Evolutionary conservation across 2,113 vertebrate genomes (phyloP).

Genomic region (Plectropomus leopardus): DNA sequence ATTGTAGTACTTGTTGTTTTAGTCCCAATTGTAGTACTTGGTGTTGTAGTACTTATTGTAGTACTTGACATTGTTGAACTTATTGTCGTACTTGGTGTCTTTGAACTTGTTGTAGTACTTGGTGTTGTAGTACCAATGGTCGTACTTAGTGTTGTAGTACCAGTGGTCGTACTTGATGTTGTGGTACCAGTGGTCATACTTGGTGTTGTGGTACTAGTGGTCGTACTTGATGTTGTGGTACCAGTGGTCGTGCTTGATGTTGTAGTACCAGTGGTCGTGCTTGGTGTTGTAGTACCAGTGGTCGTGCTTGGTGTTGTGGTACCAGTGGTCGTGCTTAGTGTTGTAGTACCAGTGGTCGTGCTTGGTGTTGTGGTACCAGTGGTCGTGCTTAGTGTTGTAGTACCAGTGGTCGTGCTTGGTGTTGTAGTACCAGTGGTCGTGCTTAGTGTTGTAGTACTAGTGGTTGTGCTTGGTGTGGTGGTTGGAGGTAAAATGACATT

Average conservation of each 20-base stretch:
- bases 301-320: neutral
- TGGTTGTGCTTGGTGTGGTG: neutral
- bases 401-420: neutral
- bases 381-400: neutral
- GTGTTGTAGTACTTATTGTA: neutral
- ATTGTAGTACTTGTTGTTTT: neutral
- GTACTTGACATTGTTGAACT: neutral
- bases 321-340: neutral
- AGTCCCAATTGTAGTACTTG: neutral
- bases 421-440: neutral
- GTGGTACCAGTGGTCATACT: neutral
- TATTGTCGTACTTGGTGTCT: neutral
- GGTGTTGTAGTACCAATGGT: rapidly evolving
- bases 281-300: neutral
- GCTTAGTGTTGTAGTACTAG: neutral
- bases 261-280: neutral
- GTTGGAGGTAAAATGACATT: rapidly evolving
- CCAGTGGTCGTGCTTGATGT: neutral
- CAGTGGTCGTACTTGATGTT: neutral
- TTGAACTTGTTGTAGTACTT: neutral
- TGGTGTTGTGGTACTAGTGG: neutral
- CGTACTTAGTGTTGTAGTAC: neutral
- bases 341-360: neutral
- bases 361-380: neutral
- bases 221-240: neutral